Evolutionary conservation across 2,113 vertebrate species (phyloP).

Genomic region (Oceanodroma tethys): DNA sequence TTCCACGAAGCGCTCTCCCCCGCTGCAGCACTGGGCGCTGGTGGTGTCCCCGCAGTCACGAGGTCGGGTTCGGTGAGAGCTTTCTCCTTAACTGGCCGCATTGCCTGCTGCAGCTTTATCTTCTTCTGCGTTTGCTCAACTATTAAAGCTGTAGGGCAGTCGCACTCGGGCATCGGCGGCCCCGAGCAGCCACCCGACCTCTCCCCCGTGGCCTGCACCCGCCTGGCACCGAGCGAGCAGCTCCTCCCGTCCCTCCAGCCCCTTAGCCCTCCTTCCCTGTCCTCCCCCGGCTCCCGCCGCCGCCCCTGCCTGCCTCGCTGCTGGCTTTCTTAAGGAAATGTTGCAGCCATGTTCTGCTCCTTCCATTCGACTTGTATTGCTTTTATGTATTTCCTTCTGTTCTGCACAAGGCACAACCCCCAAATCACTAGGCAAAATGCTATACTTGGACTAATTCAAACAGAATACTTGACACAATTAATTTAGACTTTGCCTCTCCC

Average conservation of each 20-base stretch:
- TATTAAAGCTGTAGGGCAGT: neutral
- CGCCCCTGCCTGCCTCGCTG: fast-evolving
- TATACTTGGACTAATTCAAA: neutral
- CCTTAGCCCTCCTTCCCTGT: neutral
- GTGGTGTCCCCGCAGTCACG: fast-evolving
- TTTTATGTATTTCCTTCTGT: neutral
- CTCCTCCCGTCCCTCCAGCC: neutral
- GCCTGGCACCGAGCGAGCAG: fast-evolving
- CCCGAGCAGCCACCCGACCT: neutral
- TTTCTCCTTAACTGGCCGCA: neutral
- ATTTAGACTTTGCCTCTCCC: neutral
- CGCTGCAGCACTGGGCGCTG: fast-evolving
- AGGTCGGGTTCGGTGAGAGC: neutral
- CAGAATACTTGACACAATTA: neutral
- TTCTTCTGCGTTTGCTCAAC: fast-evolving
- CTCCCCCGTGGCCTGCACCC: neutral
- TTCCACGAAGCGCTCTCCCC: neutral
- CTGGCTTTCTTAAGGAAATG: neutral
- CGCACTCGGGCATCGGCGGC: neutral
- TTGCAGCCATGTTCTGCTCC: neutral
- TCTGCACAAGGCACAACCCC: neutral
- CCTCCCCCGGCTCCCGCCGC: neutral
- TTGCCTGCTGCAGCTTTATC: neutral
- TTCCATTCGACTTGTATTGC: neutral
- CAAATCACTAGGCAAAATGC: neutral